Evolutionary conservation across 2,113 vertebrate genomes (phyloP).

Genomic region (Trematocara unimaculatum): DNA sequence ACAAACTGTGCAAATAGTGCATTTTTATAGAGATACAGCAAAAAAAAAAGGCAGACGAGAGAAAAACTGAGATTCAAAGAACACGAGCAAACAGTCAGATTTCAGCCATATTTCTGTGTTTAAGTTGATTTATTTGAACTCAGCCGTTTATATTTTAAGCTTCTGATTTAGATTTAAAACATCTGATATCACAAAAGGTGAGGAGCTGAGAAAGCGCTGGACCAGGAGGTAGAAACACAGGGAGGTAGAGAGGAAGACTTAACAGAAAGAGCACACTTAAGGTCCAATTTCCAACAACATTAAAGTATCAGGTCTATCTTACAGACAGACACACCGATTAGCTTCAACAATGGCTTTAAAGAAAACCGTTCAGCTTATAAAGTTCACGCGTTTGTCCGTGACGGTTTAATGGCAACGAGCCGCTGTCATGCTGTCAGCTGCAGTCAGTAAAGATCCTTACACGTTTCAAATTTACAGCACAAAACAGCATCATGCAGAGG

Average conservation of each 20-base stretch:
- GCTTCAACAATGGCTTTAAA: neutral
- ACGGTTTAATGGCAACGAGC: neutral
- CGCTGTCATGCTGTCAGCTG: slow-evolving; percentile 14
- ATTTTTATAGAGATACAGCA: slow-evolving; percentile 28
- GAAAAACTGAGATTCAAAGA: neutral
- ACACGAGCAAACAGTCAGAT: neutral
- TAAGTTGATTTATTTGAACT: neutral
- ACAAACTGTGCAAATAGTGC: slow-evolving; percentile 61
- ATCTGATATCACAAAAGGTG: neutral
- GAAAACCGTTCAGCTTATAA: neutral
- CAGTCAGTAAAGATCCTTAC: neutral
- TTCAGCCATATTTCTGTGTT: neutral
- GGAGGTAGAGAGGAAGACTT: slow-evolving; percentile 25
- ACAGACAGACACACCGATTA: neutral
- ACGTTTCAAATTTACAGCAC: neutral
- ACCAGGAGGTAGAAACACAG: slow-evolving; percentile 27
- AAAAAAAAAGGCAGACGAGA: neutral
- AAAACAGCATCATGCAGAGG: slow-evolving; percentile 14
- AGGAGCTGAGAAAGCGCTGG: neutral
- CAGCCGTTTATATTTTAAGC: neutral
- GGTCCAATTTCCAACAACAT: neutral
- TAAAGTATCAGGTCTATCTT: neutral
- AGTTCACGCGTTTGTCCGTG: neutral
- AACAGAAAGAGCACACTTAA: neutral
- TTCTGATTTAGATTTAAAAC: neutral